Evolutionary conservation across 2,113 vertebrate species (phyloP).

Genomic region (Alexandromys fortis): DNA sequence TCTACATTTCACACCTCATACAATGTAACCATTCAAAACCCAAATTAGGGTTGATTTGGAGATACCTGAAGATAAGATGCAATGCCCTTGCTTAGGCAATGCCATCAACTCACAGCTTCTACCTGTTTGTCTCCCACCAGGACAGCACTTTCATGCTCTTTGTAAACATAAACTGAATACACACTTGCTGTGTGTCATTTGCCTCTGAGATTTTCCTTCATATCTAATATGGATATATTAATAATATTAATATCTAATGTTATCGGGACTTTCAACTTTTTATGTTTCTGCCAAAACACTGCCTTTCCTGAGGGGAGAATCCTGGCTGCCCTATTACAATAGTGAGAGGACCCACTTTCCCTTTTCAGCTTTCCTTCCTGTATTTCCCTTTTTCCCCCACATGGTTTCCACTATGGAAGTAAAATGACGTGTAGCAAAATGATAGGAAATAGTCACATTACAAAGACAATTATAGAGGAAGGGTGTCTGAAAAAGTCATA

Average conservation of each 20-base stretch:
- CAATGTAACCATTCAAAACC: not conserved
- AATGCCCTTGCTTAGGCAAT: not conserved
- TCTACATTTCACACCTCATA: not conserved
- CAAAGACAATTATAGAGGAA: not conserved
- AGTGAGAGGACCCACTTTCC: not conserved
- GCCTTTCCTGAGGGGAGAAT: not conserved
- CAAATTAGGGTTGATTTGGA: not conserved
- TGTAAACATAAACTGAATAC: not conserved
- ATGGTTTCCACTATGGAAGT: not conserved
- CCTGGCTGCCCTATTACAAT: not conserved
- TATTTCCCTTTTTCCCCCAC: not conserved
- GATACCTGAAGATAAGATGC: not conserved
- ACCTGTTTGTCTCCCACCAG: not conserved
- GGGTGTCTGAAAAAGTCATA: not conserved
- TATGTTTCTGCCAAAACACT: not conserved
- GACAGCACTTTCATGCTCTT: not conserved
- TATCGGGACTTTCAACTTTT: not conserved
- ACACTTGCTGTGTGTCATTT: not conserved
- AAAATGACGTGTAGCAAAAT: not conserved
- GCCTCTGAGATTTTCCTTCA: not conserved
- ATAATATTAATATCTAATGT: not conserved
- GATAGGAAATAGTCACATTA: not conserved
- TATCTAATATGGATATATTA: too few relatives aligned
- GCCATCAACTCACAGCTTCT: not conserved
- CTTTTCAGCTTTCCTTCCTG: fast-evolving